Evolutionary conservation across 1,140 invertebrate species (phyloP), one percentile per base, ranked within the genome.

Genomic region (Popillia japonica): DNA sequence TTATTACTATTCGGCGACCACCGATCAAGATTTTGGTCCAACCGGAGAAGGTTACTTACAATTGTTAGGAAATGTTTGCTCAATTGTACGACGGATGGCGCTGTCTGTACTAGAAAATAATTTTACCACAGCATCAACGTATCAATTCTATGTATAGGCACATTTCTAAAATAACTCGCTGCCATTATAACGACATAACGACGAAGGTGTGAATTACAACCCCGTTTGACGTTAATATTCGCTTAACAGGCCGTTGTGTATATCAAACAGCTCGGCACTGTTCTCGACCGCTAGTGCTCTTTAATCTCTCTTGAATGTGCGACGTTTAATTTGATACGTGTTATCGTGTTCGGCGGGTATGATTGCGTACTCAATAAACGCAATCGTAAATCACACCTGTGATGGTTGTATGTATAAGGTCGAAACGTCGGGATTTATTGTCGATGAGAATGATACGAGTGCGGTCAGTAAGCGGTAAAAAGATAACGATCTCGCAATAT

Each of bases 381-480:
- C 14, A 17, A 55, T 17, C 48, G 48, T 55, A 55, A 55, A 55
- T 55, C 17, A 55, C 17, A 17, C 14, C 3, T 34, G 48, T 17
- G 48, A 17, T 17, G 48, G 48, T 34, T 34, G 27, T 34, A 34
- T 34, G 4, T 55, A 55, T 55, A 55, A 55, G 17, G 48, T 17
- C 48, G 17, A 55, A 55, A 55, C 14, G 48, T 55, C 27, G 27
- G 14, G 14, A 55, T 55, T 55, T 55, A 55, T 55, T 55, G 48
- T 7, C 48, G 48, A 34, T 34, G 27, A 34, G 48, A 55, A 55
- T n/a, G 48, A 55, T 55, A 55, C 17, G 48, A 17, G 17, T 17
- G 48, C 48, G 48, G 48, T 55, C 17, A 55, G 48, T 55, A 55
- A 55, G 48, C 48, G 48, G 48, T 55, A 55, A 55, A 14, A 55